These are phyloP conservation scores for Drosophila neocordata DNA, from an alignment of 1,140 invertebrate genomes.

Conservation along the genomic window DNA sequence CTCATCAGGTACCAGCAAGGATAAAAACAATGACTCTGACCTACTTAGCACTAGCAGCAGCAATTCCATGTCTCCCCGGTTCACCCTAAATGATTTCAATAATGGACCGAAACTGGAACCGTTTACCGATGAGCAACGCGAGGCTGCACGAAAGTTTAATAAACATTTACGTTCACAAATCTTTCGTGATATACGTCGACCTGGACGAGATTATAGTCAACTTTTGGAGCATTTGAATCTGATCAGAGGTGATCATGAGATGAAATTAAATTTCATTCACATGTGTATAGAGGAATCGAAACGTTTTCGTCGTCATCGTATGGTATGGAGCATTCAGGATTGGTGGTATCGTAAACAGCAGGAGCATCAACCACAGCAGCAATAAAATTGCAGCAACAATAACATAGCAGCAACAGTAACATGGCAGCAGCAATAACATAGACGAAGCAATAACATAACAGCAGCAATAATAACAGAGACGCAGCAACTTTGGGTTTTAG, in stretches of 20 bases:
- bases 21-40: slow-evolving; percentile 81
- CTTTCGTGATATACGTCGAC: slow-evolving; percentile 85
- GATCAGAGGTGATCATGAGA: slow-evolving; percentile 88
- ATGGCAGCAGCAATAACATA: too few relatives aligned
- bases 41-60: slow-evolving; percentile 53
- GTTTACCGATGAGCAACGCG: slow-evolving; percentile 77
- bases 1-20: slow-evolving; percentile 32
- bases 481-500: too few relatives aligned
- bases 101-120: too few relatives aligned
- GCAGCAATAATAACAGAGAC: too few relatives aligned
- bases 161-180: slow-evolving; percentile 83
- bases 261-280: slow-evolving; percentile 87
- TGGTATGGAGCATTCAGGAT: slow-evolving; percentile 85
- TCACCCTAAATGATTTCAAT: too few relatives aligned
- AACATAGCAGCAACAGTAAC: too few relatives aligned
- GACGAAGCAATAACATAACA: too few relatives aligned
- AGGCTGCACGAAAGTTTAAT: slow-evolving; percentile 83
- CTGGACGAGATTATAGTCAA: slow-evolving; percentile 86
- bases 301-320: slow-evolving; percentile 90
- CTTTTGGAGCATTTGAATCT: slow-evolving; percentile 88
- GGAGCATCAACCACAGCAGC: background rate
- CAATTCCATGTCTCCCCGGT: too few relatives aligned
- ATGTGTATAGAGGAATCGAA: slow-evolving; percentile 91
- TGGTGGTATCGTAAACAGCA: slow-evolving; percentile 80
- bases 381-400: slow-evolving; percentile 12